Evolutionary conservation across 2,888 invertebrate species (phyloP), one percentile per base, ranked within the genome.

Genomic region (Andrena trimmerana): DNA sequence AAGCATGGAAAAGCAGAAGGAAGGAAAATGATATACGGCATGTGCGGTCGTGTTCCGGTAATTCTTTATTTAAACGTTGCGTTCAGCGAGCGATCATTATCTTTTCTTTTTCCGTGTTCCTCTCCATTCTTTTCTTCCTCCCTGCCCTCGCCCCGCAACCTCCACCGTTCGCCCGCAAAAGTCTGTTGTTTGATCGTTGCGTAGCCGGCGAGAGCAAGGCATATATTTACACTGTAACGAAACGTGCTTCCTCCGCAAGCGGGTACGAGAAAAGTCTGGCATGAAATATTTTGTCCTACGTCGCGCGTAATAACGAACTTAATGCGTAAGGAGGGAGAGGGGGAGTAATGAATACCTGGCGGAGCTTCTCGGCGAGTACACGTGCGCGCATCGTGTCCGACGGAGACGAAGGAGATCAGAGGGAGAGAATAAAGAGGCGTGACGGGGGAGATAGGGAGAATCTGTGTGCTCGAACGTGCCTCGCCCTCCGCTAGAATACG

Each of bases 171-270:
- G 54, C 65, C 31, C 66, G 63, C 63, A 24, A 42, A 65, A 60
- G 33, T 29, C 20, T 20, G 42, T 66, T 69, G 74, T 71, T 78
- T 69, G 63, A 48, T 82, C 81, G 74, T 77, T 57, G 57, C 60
- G 78, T 59, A 60, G 60, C 54, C 54, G 63, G 54, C 73, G 78
- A 74, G 67, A 50, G 36, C 59, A 68, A 75, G 67, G 66, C 74
- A 73, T 73, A 68, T 31, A 59, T 79, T 60, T 76, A 77, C 80
- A 57, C 79, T 80, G 70, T 74, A 75, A 81, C 63, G 71, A 75
- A 73, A 71, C 71, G 82, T 82, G 79, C 79, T 81, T 81, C 81
- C 81, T 78, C 65, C 81, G 68, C 63, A 78, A 81, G 78, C 81
- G 81, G 81, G 78, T 78, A 73, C 81, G 72, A 71, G 36, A 71